phyloP scores from a whole-genome alignment of 2,113 vertebrate genomes.

The Fregata magnificens region DNA sequence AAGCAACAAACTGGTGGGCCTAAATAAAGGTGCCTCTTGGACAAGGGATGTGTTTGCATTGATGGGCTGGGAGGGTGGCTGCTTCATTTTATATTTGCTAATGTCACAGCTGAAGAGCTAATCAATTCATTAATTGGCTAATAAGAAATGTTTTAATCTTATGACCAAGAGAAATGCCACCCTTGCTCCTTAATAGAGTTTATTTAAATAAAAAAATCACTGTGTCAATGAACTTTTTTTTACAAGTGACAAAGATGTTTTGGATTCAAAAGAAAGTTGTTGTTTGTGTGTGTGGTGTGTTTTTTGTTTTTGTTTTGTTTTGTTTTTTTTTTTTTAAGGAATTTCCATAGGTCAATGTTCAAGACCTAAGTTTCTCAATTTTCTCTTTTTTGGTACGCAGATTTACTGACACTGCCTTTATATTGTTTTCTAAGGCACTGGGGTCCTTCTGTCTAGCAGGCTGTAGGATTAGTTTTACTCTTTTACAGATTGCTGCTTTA shows the following conservation, averaged over 20 bases:
- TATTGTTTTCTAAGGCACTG: not conserved
- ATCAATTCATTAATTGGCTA: not conserved
- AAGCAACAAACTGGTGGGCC: not conserved
- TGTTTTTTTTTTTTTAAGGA: not conserved
- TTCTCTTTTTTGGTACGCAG: not conserved
- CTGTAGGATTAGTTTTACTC: not conserved
- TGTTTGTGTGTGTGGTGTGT: not conserved
- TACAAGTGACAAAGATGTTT: not conserved
- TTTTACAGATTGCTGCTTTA: not conserved
- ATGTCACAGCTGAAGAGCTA: not conserved
- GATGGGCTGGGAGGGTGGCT: not conserved
- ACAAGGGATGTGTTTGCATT: not conserved
- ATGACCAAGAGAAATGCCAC: not conserved
- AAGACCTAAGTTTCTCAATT: not conserved
- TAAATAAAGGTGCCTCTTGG: not conserved
- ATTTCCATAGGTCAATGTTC: not conserved
- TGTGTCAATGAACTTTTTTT: not conserved
- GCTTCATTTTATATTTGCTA: not conserved
- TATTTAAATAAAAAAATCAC: not conserved
- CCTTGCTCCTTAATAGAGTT: not conserved
- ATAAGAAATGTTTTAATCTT: not conserved
- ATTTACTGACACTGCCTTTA: not conserved
- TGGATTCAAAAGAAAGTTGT: not conserved
- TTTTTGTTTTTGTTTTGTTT: not conserved
- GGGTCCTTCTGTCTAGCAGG: not conserved